A percentile compares a stretch with the other conserved stretches of the same genome.
Conservation (phyloP, 2,113 vertebrate genomes). For the Progne subis region DNA sequence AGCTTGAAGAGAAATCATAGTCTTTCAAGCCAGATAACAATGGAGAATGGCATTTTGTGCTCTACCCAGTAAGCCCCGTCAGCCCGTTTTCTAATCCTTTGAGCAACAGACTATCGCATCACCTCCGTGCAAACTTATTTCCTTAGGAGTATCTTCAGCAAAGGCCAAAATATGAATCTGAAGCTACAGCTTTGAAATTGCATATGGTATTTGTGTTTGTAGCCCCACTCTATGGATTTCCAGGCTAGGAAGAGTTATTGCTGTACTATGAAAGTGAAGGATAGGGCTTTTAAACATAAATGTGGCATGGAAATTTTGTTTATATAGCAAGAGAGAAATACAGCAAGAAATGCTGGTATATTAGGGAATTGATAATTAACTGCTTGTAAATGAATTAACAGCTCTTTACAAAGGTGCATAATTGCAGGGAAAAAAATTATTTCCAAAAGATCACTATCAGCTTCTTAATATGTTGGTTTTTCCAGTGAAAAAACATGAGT, state of each 20-base stretch:
- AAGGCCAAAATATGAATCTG: not conserved
- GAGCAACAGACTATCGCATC: not conserved
- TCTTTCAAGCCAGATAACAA: not conserved
- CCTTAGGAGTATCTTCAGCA: not conserved
- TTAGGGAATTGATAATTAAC: constrained; percentile 56
- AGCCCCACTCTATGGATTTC: not conserved
- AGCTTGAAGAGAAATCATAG: not conserved
- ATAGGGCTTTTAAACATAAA: not conserved
- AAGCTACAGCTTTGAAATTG: not conserved
- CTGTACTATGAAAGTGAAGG: not conserved
- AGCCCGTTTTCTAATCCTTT: not conserved
- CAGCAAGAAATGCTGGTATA: not conserved
- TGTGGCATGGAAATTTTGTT: not conserved
- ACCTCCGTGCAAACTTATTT: not conserved
- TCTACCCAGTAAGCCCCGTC: not conserved
- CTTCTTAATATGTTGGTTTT: constrained; percentile 25
- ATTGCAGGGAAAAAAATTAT: constrained; percentile 13
- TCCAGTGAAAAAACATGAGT: not conserved
- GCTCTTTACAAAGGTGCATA: constrained; percentile 16
- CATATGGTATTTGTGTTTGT: not conserved
- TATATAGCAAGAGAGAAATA: not conserved
- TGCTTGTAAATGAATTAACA: constrained; percentile 49
- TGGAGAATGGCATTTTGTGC: not conserved
- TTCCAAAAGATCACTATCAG: constrained; percentile 26
- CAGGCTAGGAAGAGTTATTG: not conserved